Base-by-base conservation (phyloP, 2,113 vertebrate species). In the Felis chaus region DNA sequence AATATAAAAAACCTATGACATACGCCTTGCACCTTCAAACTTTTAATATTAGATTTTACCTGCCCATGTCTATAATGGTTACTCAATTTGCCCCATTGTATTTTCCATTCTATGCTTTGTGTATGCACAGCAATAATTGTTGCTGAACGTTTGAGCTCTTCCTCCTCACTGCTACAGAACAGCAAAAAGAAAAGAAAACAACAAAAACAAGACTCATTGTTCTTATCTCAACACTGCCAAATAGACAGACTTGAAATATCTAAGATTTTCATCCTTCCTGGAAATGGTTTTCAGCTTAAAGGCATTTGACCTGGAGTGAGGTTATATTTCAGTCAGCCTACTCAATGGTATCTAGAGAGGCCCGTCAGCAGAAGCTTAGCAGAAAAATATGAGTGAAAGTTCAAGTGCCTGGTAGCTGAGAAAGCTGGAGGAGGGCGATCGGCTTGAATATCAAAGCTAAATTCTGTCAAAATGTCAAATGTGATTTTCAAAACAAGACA, bases 241-340 rank as follows among this genome's bases (percentile, higher is more conserved):
- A 39, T 7, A 97, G 96, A 76, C 31, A 92, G 65, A 96, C 45
- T 25, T 95, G 83, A 96, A 97, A 89, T 96, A 97, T 88, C 91
- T 94, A 97, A 97, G 84, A 88, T 96, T 98, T 98, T 90, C 97
- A 95, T 96, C 93, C 57, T 95, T 96, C 97, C 91, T 97, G 45
- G 85, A 98, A 98, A 95, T 68, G 87, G 85, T 92, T 92, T 98
- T 69, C 79, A 97, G 96, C 95, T 97, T 98, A 95, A 94, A 98
- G 97, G 41, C 68, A 66, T 98, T 98, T 97, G 96, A 97, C 92
- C 97, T 93, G n/a, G 94, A 96, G 73, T 98, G 81, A 97, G 93
- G 94, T 94, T 94, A 91, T 55, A 94, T 97, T 98, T 98, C 93
- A 97, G 71, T 93, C 89, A 94, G 29, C 48, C 87, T 94, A 76